phyloP scores from a whole-genome alignment of 2,888 invertebrate genomes.

The Acrobasis repandana region DNA sequence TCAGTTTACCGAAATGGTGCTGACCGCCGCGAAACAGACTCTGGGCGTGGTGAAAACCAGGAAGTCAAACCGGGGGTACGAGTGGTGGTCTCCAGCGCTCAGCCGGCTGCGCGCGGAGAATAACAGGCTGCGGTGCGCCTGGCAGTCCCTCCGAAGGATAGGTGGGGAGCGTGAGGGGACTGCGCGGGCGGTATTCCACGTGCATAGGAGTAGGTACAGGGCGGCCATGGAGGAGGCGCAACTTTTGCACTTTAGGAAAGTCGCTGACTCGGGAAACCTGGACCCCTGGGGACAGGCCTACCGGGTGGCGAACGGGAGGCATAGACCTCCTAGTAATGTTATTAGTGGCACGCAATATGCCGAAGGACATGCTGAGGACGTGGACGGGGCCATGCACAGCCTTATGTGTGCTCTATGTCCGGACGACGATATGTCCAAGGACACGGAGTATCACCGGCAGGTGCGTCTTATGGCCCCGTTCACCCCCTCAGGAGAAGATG shows the following conservation, averaged over 20 bases:
- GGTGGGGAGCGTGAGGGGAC: conserved; percentile 15
- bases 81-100: conserved; percentile 7
- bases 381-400: conserved; percentile 27
- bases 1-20: conserved; percentile 2
- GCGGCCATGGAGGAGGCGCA: conserved; percentile 4
- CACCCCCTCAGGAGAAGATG: conserved; percentile 30
- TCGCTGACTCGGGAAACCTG: conserved; percentile 19
- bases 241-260: not conserved
- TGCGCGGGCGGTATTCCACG: conserved; percentile 18
- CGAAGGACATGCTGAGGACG: conserved; percentile 22
- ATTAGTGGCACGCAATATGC: conserved; percentile 28
- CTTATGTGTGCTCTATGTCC: conserved; percentile 38
- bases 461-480: conserved; percentile 33
- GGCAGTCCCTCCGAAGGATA: too few relatives aligned
- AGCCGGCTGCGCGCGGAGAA: not conserved
- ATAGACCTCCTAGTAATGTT: too few relatives aligned
- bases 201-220: not conserved
- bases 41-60: not conserved
- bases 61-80: not conserved
- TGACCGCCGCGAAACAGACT: not conserved
- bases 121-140: not conserved
- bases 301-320: not conserved
- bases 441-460: conserved; percentile 33
- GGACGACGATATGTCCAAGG: conserved; percentile 33
- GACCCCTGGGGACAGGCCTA: conserved; percentile 21